Base-by-base conservation (phyloP, 2,797 vertebrate genomes). In the Lutjanus argentimaculatus region DNA sequence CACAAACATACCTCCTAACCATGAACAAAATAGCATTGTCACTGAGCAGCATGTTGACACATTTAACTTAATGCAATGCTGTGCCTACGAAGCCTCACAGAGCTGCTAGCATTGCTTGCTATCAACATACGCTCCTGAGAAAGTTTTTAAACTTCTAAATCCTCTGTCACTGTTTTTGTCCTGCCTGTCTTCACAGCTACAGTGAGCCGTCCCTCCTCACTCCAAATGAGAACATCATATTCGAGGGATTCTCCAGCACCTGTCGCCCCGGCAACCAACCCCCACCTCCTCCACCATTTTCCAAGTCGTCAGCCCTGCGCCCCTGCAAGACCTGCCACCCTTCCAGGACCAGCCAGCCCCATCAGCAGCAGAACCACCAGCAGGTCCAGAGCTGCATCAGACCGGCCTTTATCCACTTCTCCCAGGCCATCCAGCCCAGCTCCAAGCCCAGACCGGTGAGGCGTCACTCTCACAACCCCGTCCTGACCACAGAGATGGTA, bases 381-480 rank as follows among this genome's bases (percentile, higher is more conserved):
- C 79, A 42, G 53, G 75, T 25, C 53, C 86, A 79, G 25, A 81
- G 43, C 76, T 84, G 36, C 74, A 69, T 67, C 73, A 76, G 82
- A 65, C 85, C 92, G 1, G 42, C 80, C 14, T 96, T 95, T 48
- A 69, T 95, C 6, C 95, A 96, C 81, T 95, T 96, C 77, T 94
- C 95, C 71, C 93, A 80, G 45, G 88, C 93, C 74, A 88, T 96
- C 40, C 91, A 72, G 66, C 94, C 92, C 19, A 45, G 65, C 49
- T 25, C 63, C 40, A 94, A 91, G 72, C 78, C 89, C 1, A 72
- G 22, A 56, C 73, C 86, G 0, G 43, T 1, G 16, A 91, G 85
- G 36, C 79, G 75, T 0, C 57, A 81, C 19, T 82, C 86, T 0
- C 79, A 87, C 65, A 72, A 67, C 59, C 80, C 51, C 0, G 43